phyloP scores from a whole-genome alignment of 2,797 vertebrate genomes.

The Propithecus perrieri region DNA sequence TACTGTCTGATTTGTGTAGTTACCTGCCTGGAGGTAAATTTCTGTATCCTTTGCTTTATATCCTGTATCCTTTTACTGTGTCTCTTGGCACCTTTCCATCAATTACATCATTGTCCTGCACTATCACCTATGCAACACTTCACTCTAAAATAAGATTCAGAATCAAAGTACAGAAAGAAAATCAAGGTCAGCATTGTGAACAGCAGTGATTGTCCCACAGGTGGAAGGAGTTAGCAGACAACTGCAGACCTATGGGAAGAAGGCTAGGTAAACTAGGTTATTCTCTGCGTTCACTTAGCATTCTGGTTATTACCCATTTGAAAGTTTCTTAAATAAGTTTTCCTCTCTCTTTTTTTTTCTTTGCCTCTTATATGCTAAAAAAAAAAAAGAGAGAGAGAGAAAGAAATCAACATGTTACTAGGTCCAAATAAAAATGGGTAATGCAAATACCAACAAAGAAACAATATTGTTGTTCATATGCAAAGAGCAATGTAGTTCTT shows the following conservation, averaged over 20 bases:
- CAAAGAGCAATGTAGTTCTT: not conserved
- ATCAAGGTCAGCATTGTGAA: conserved; percentile 52
- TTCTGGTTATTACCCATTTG: not conserved
- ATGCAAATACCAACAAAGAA: conserved; percentile 30
- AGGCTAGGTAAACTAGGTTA: conserved; percentile 22
- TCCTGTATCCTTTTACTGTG: not conserved
- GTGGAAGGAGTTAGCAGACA: not conserved
- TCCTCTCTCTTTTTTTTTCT: not conserved
- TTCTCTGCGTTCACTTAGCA: not conserved
- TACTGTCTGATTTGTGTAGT: not conserved
- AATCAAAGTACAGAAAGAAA: conserved; percentile 61
- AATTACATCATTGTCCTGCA: conserved; percentile 49
- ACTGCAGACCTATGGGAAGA: not conserved
- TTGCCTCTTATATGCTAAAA: not conserved
- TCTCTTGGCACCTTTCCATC: conserved; percentile 53
- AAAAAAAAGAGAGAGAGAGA: not conserved
- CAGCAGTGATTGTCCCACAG: not conserved
- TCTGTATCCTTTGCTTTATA: conserved; percentile 1
- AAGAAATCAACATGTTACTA: not conserved
- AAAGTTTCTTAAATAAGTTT: conserved; percentile 35
- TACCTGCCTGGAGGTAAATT: conserved; percentile 24
- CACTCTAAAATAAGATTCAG: conserved; percentile 60
- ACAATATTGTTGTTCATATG: not conserved
- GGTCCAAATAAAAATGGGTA: conserved; percentile 9
- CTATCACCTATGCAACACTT: conserved; percentile 59